phyloP scores from a whole-genome alignment of 2,888 invertebrate species.

The Cataglyphis livida region DNA sequence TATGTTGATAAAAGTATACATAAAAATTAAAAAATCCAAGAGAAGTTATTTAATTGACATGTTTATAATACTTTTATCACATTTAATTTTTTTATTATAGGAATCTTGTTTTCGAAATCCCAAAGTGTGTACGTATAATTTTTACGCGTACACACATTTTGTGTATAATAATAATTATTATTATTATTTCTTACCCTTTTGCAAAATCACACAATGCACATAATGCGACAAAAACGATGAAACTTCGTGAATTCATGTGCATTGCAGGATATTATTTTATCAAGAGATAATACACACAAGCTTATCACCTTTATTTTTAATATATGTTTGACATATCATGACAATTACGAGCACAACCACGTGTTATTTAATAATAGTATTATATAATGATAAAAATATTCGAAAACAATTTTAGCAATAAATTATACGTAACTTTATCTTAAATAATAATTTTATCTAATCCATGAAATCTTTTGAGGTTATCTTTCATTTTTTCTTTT shows the following conservation, averaged over 20 bases:
- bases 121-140: not conserved
- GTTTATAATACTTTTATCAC: not conserved
- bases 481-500: not conserved
- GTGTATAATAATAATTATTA: not conserved
- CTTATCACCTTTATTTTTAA: not conserved
- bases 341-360: not conserved
- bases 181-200: not conserved
- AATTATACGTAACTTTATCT: not conserved
- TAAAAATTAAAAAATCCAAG: no score
- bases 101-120: not conserved
- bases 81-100: not conserved
- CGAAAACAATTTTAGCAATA: not conserved
- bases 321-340: not conserved
- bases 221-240: not conserved
- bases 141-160: not conserved
- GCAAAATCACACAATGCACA: not conserved
- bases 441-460: not conserved
- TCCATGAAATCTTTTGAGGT: not conserved
- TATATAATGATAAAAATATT: not conserved
- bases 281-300: no score
- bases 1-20: no score
- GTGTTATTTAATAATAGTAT: not conserved
- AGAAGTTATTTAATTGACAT: not conserved
- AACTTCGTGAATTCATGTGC: slow-evolving; percentile 16
- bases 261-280: not conserved